Percentiles rank a stretch among this genome's conserved stretches.
Conservation (phyloP, 2,113 vertebrate genomes). For the Athene cunicularia region DNA sequence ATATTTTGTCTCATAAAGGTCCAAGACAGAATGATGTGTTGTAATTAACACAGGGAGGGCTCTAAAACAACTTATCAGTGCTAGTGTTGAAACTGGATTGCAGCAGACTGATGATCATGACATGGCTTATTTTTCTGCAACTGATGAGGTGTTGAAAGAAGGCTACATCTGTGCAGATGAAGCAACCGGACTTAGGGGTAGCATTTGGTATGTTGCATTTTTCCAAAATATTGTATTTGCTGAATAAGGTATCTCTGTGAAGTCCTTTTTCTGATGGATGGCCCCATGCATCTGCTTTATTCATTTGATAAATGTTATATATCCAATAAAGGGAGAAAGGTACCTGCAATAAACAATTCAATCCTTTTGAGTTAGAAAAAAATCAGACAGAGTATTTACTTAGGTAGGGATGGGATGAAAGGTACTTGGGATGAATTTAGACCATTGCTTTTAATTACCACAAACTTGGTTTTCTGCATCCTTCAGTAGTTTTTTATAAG, state of each 20-base stretch:
- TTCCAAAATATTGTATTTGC: neutral
- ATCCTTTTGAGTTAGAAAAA: neutral
- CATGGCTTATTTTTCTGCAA: neutral
- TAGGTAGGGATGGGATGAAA: neutral
- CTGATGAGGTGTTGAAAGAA: neutral
- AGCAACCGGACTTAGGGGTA: neutral
- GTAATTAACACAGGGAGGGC: neutral
- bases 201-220: neutral
- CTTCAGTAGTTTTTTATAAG: neutral
- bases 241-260: neutral
- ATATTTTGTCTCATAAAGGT: neutral
- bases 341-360: neutral
- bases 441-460: neutral
- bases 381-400: neutral
- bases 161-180: neutral
- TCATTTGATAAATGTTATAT: neutral
- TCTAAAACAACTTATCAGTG: neutral
- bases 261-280: neutral
- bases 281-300: neutral
- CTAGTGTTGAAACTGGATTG: neutral
- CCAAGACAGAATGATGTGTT: neutral
- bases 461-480: neutral
- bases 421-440: neutral
- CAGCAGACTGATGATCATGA: neutral
- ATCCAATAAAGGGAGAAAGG: neutral